Percentiles rank a stretch among this genome's conserved stretches.
phyloP scores from a whole-genome alignment of 2,113 vertebrate genomes.

The Corythoichthys intestinalis region DNA sequence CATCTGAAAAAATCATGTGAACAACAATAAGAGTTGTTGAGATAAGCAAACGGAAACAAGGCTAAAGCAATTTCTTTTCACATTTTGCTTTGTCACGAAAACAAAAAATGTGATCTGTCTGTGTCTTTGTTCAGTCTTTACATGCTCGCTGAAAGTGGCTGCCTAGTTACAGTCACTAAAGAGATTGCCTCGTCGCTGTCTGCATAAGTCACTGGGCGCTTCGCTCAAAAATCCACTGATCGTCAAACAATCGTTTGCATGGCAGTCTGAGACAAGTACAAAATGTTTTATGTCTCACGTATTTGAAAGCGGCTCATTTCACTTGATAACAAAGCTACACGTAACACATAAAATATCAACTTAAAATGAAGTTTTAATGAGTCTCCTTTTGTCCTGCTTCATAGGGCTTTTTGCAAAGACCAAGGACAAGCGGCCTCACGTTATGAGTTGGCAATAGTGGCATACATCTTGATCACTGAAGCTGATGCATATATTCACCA shows the following conservation, averaged over 20 bases:
- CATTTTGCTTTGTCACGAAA: constrained; percentile 14
- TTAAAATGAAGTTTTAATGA: background rate
- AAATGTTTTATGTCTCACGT: background rate
- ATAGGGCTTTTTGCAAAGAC: background rate
- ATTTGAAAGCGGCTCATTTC: background rate
- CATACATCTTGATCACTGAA: background rate
- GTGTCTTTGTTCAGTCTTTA: constrained; percentile 34
- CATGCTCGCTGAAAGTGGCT: constrained; percentile 37
- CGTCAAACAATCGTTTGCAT: background rate
- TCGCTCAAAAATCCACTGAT: background rate
- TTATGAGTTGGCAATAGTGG: background rate
- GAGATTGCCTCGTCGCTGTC: constrained; percentile 28
- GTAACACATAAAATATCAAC: background rate
- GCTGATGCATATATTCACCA: background rate
- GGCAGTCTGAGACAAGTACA: background rate
- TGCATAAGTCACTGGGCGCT: constrained; percentile 20
- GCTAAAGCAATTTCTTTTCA: background rate
- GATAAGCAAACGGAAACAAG: background rate
- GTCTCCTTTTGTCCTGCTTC: background rate
- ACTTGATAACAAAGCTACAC: background rate
- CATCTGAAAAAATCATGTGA: background rate
- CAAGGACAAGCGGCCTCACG: background rate
- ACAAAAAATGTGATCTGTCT: constrained; percentile 13
- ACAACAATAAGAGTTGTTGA: background rate
- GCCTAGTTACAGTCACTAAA: constrained; percentile 52